Evolutionary conservation across 2,888 invertebrate species (phyloP).

Genomic region (Trachelus troglodyta): DNA sequence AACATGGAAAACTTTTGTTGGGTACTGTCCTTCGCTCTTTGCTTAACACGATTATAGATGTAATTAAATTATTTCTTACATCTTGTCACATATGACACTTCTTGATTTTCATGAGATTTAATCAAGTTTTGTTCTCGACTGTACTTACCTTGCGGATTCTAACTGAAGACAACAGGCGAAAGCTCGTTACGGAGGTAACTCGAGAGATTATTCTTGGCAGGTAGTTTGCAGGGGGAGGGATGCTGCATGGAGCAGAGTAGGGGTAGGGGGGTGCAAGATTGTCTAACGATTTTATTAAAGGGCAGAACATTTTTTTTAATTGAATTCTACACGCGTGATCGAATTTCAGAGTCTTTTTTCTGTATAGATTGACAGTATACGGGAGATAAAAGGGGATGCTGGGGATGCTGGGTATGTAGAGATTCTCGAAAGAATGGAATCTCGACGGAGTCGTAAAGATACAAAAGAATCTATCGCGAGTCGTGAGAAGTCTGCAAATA

Average conservation of each 20-base stretch:
- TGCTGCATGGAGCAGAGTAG: no score
- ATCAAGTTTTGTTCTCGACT: neutral
- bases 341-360: neutral
- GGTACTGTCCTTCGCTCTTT: neutral
- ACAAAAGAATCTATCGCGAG: no score
- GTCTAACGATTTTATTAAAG: no score
- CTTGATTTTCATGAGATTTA: neutral
- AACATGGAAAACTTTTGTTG: neutral
- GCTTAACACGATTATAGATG: neutral
- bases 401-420: no score
- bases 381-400: neutral
- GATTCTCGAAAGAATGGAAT: no score
- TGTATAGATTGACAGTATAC: neutral
- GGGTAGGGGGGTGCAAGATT: no score
- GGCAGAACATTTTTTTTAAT: neutral
- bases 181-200: neutral
- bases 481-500: no score
- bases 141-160: neutral
- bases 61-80: neutral
- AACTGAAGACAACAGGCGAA: neutral
- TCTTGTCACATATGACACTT: neutral
- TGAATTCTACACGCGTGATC: neutral
- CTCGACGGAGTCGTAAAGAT: no score
- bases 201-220: neutral
- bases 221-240: neutral